Conservation (phyloP, 2,113 vertebrate species). For the Etheostoma spectabile region DNA sequence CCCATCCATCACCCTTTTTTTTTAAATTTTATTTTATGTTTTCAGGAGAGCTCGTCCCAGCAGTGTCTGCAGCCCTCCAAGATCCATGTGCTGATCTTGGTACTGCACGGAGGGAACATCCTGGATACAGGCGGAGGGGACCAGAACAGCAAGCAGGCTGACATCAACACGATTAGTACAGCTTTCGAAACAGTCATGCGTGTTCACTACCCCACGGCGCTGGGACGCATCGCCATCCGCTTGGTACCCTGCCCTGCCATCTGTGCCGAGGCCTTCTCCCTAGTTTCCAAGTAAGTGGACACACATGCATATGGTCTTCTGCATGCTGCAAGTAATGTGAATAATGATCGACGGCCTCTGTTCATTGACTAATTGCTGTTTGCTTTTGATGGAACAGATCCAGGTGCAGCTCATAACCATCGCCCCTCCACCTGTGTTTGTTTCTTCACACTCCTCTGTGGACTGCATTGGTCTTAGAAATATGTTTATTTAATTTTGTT, state of each 20-base stretch:
- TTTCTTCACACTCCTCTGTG: conserved; percentile 4
- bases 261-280: conserved; percentile 94
- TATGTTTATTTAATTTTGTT: neutral
- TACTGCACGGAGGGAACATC: conserved; percentile 97
- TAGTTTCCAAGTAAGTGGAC: conserved; percentile 92
- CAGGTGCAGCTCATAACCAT: conserved; percentile 9
- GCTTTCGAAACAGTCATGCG: conserved; percentile 96
- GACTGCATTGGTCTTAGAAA: conserved; percentile 7
- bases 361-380: conserved; percentile 21
- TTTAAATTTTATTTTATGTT: neutral
- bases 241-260: conserved; percentile 96
- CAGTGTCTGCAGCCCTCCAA: conserved; percentile 89
- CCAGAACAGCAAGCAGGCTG: conserved; percentile 95
- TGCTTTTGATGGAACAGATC: conserved; percentile 23
- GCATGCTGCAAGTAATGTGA: neutral
- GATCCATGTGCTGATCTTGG: conserved; percentile 93
- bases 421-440: conserved; percentile 12
- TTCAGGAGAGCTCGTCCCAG: conserved; percentile 88
- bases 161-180: conserved; percentile 92
- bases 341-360: neutral
- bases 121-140: conserved; percentile 96
- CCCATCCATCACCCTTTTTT: neutral
- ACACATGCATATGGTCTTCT: conserved; percentile 8
- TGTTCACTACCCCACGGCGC: conserved; percentile 94
- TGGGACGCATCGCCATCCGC: conserved; percentile 93